phyloP scores from a whole-genome alignment of 2,113 vertebrate species.

The Chloebia gouldiae region DNA sequence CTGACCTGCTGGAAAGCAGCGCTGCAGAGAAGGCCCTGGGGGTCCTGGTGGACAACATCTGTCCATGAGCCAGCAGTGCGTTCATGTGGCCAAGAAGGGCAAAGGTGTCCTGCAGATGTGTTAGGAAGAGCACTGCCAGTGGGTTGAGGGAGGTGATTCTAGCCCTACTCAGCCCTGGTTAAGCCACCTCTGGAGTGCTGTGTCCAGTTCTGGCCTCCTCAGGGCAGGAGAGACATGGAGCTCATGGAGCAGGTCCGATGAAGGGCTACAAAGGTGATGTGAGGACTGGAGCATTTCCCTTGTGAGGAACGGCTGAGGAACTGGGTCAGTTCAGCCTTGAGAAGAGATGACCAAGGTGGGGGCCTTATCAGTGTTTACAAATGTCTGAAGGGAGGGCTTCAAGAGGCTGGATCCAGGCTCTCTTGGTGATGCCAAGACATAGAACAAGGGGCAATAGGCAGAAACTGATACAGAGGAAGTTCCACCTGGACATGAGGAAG shows the following conservation, averaged over 20 bases:
- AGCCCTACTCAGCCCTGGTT: background rate
- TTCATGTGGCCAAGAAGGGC: background rate
- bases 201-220: background rate
- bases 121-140: background rate
- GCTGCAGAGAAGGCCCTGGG: background rate
- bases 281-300: background rate
- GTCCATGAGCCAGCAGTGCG: background rate
- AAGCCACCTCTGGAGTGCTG: background rate
- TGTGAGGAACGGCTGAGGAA: accelerated
- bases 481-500: background rate
- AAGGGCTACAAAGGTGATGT: background rate
- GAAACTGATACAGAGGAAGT: background rate
- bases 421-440: background rate
- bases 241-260: background rate
- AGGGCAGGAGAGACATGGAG: background rate
- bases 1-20: background rate
- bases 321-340: accelerated
- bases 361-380: too few relatives aligned
- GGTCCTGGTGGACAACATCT: background rate
- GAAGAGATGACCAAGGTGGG: too few relatives aligned
- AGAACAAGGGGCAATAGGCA: background rate
- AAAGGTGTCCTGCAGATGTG: accelerated
- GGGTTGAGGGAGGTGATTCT: background rate
- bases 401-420: background rate
- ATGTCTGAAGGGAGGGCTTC: background rate